A percentile compares a stretch with the other conserved stretches of the same genome.
These are phyloP conservation scores for Siderastrea siderea DNA, from an alignment of 92 coral and sea anemone species.

Conservation along the genomic window DNA sequence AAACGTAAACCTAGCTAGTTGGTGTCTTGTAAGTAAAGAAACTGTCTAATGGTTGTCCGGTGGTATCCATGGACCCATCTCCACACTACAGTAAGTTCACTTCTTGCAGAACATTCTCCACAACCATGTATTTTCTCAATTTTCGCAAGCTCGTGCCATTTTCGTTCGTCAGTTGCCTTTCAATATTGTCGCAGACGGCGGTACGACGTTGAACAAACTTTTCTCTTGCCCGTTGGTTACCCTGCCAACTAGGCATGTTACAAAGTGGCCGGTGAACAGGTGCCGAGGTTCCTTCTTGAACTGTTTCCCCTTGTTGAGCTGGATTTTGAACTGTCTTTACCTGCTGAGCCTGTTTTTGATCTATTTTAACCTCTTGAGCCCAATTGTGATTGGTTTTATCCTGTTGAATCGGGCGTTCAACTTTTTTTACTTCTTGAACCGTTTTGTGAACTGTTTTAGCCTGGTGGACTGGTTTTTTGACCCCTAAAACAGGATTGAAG, in stretches of 20 bases:
- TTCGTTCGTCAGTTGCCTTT: constrained; percentile 58
- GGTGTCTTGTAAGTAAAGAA: no score
- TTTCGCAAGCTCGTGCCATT: constrained; percentile 71
- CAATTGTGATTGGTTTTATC: no score
- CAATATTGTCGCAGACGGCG: constrained; percentile 81
- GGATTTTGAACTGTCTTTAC: background rate
- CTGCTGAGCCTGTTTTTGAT: background rate
- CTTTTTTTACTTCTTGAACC: no score
- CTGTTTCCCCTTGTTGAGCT: background rate
- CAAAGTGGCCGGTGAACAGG: background rate
- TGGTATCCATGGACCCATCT: background rate
- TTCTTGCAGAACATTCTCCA: constrained; percentile 57
- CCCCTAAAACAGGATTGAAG: background rate
- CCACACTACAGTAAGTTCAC: constrained; percentile 48
- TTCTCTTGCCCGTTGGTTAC: background rate
- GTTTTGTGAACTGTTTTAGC: background rate
- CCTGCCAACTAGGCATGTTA: constrained; percentile 10
- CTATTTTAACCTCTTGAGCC: no score
- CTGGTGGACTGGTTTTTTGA: constrained; percentile 1
- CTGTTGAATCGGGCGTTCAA: no score
- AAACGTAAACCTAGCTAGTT: no score
- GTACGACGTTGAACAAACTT: constrained; percentile 59
- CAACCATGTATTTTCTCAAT: constrained; percentile 66
- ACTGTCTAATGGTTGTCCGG: background rate
- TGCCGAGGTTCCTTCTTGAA: background rate